Percentiles rank a stretch among this genome's conserved stretches.
phyloP scores from a whole-genome alignment of 2,888 invertebrate species.

The Sacculina carcini region DNA sequence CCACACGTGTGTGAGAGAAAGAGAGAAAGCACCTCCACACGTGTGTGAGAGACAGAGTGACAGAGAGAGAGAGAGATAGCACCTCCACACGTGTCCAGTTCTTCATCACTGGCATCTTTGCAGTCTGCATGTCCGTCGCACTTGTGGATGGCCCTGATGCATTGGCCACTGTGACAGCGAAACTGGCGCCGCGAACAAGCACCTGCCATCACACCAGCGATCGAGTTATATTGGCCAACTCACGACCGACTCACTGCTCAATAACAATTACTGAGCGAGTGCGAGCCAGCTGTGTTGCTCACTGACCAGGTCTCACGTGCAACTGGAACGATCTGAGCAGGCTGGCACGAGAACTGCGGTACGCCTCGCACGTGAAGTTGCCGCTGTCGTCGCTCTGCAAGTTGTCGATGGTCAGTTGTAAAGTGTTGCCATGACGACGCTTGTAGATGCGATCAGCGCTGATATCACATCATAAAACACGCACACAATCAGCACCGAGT shows the following conservation, averaged over 20 bases:
- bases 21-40: no score
- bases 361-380: background rate
- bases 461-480: no score
- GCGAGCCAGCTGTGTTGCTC: no score
- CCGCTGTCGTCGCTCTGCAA: background rate
- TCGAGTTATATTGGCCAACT: no score
- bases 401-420: background rate
- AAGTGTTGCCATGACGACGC: background rate
- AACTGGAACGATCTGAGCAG: background rate
- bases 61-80: no score
- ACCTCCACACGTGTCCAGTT: background rate
- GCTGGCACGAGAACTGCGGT: background rate
- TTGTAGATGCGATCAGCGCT: background rate
- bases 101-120: background rate
- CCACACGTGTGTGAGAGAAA: no score
- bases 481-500: no score
- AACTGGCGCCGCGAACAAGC: background rate
- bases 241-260: no score
- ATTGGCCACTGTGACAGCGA: background rate
- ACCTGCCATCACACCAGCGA: no score
- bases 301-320: background rate
- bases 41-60: no score
- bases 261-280: background rate
- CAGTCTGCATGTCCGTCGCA: background rate
- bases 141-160: background rate